A percentile compares a stretch with the other conserved stretches of the same genome.
phyloP scores from a whole-genome alignment of 2,797 vertebrate species.

The Pseudocheirus occidentalis region DNA sequence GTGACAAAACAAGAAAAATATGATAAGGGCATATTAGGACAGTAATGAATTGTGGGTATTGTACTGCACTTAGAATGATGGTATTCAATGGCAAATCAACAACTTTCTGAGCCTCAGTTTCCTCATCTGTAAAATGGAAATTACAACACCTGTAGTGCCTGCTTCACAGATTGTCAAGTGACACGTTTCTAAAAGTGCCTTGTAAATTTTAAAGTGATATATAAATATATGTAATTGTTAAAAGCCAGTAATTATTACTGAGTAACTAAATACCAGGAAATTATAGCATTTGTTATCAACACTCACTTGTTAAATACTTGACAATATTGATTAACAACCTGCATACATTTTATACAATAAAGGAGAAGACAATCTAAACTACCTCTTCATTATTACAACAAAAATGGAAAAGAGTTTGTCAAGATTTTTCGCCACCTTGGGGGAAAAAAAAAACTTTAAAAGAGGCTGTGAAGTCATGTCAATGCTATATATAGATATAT shows the following conservation, averaged over 20 bases:
- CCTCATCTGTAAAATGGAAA: background rate
- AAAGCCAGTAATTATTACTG: background rate
- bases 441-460: constrained; percentile 24
- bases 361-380: constrained; percentile 3
- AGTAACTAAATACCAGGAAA: constrained; percentile 29
- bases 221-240: background rate
- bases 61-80: background rate
- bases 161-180: background rate
- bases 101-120: background rate
- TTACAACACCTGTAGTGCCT: background rate
- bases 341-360: constrained; percentile 38
- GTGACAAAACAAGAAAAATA: background rate
- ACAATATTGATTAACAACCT: constrained; percentile 3
- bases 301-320: background rate
- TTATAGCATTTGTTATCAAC: constrained; percentile 16
- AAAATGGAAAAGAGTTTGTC: constrained; percentile 20
- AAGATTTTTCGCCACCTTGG: background rate
- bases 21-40: background rate
- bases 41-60: background rate
- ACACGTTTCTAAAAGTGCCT: background rate
- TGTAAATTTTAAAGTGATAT: background rate
- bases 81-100: background rate
- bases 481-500: background rate
- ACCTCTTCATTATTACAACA: background rate
- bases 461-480: background rate